phyloP scores from a whole-genome alignment of 2,888 invertebrate species.

The Synergus itoensis region DNA sequence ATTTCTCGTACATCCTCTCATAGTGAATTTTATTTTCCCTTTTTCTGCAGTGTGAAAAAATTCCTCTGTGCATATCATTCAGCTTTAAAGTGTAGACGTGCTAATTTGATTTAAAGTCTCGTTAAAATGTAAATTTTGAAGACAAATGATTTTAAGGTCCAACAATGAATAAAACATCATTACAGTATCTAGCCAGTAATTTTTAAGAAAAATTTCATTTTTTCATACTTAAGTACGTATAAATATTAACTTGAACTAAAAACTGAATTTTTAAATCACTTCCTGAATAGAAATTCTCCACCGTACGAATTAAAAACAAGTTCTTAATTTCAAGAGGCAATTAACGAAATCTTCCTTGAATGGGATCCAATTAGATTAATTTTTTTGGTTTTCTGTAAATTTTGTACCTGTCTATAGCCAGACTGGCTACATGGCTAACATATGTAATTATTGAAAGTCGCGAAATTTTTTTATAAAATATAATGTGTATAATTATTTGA shows the following conservation, averaged over 20 bases:
- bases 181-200: background rate
- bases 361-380: background rate
- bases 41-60: background rate
- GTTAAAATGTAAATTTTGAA: background rate
- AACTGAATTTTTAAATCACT: background rate
- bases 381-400: no score
- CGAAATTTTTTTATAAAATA: no score
- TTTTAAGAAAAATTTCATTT: background rate
- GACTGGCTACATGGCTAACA: no score
- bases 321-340: background rate
- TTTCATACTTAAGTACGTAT: background rate
- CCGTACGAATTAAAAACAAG: background rate
- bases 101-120: background rate
- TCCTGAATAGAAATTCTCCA: background rate
- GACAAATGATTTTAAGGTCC: background rate
- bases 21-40: background rate
- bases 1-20: background rate
- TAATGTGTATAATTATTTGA: no score
- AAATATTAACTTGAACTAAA: background rate
- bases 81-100: conserved; percentile 1
- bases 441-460: no score
- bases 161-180: background rate
- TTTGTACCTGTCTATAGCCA: no score
- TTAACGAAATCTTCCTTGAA: background rate
- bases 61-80: background rate